Conservation (phyloP, 2,113 vertebrate species). For the Rattus rattus region DNA sequence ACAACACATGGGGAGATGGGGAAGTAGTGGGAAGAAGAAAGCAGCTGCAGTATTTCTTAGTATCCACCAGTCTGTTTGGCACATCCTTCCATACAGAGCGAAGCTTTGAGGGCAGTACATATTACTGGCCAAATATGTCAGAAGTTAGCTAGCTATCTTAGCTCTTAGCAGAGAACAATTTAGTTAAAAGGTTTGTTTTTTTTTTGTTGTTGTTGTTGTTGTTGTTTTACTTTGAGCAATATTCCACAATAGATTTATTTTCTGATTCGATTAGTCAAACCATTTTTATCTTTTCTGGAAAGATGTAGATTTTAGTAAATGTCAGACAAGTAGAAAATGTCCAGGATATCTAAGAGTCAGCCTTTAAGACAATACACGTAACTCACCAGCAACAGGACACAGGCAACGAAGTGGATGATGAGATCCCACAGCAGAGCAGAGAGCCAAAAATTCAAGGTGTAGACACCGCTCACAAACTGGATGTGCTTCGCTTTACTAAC, state of each 20-base stretch:
- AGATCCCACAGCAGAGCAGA: conserved; percentile 96
- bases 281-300: conserved; percentile 16
- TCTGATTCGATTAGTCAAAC: not conserved
- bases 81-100: not conserved
- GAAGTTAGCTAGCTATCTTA: not conserved
- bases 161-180: not conserved
- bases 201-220: not conserved
- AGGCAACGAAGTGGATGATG: conserved; percentile 93
- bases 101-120: not conserved
- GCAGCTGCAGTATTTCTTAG: not conserved
- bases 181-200: not conserved
- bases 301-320: not conserved
- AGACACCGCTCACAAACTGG: conserved; percentile 95
- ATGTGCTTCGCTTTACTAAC: conserved; percentile 95
- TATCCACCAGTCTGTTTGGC: not conserved
- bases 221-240: not conserved
- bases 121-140: not conserved
- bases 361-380: not conserved
- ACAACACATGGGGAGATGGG: not conserved
- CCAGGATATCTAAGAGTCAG: not conserved
- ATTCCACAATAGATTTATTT: not conserved
- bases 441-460: conserved; percentile 95
- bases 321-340: not conserved
- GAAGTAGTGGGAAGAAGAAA: not conserved
- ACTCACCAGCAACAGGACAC: conserved; percentile 94